Evolutionary conservation across 2,888 invertebrate genomes (phyloP), one percentile per base, ranked within the genome.

Genomic region (Metacarcinus magister): DNA sequence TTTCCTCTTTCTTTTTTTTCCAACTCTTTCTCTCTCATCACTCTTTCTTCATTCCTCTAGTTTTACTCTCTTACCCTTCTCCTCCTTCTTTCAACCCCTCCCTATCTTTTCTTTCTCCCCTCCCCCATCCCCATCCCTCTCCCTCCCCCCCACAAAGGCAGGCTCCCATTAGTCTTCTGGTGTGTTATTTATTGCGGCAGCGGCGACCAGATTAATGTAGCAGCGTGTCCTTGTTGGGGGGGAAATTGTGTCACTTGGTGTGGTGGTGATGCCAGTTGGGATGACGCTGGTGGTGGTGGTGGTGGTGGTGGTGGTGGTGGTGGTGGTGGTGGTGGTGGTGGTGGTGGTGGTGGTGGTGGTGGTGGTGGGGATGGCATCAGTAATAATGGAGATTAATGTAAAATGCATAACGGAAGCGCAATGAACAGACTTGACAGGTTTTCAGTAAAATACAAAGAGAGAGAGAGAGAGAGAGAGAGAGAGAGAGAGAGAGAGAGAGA

Each of bases 401-500:
- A 87, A 87, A 87, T 87, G 87, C 39, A 87, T 87, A 39, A 87
- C 23, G 32, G 13, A 39, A 16, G 87, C 13, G 39, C 87, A 87
- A 32, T 7, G 39, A 87, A 87, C 39, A 13, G 39, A 39, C 32
- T 32, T 39, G 87, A 87, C 87, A 87, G 87, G 28, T 87, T 87
- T 39, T 87, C 39, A 39, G 87, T 87, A 10, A 32, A 7, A 19
- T 39, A 39, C 16, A 87, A 39, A 39, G 8, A 87, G 39, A n/a
- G 32, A 87, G 32, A 4, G 87, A 39, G 87, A 32, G 87, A 87
- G 87, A 87, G 87, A 87, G 87, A 87, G 87, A 87, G 87, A 87
- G 87, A 87, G 87, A 87, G 87, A 87, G 87, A 87, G 87, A 87
- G 75, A 75, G 75, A 75, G 75, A 75, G 75, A 75, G 75, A 75